Conservation (phyloP, 2,888 invertebrate genomes). For the Siphlonurus alternatus region DNA sequence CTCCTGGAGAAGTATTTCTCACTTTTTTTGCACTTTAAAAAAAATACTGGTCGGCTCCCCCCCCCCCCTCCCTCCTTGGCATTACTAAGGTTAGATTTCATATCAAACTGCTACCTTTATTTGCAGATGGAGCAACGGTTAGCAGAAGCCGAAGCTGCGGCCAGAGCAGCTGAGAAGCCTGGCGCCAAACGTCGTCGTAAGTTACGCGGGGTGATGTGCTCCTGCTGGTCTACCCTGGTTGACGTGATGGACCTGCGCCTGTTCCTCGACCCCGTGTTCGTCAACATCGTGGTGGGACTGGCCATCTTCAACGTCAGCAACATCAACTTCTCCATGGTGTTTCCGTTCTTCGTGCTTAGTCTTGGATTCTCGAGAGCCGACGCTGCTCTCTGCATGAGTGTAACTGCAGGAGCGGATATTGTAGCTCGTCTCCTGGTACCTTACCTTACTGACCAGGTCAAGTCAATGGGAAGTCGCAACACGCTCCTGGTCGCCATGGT, state of each 20-base stretch:
- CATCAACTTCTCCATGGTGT: slow-evolving; percentile 51
- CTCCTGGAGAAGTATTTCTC: too few relatives aligned
- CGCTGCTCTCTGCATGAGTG: slow-evolving; percentile 52
- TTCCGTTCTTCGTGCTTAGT: slow-evolving; percentile 44
- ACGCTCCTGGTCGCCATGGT: slow-evolving; percentile 43
- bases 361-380: slow-evolving; percentile 29
- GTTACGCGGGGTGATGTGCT: neutral
- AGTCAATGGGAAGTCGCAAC: slow-evolving; percentile 37
- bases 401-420: slow-evolving; percentile 48
- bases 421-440: slow-evolving; percentile 45
- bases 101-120: too few relatives aligned
- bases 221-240: slow-evolving; percentile 20
- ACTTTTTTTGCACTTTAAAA: too few relatives aligned
- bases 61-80: too few relatives aligned
- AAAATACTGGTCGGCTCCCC: too few relatives aligned
- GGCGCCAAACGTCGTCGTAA: neutral
- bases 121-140: too few relatives aligned
- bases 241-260: slow-evolving; percentile 44
- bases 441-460: slow-evolving; percentile 40
- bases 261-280: slow-evolving; percentile 40
- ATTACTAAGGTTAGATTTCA: too few relatives aligned
- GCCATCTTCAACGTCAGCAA: slow-evolving; percentile 48
- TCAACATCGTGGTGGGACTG: slow-evolving; percentile 48
- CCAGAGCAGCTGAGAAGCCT: neutral
- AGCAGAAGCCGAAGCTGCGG: too few relatives aligned